These are phyloP conservation scores for Lontra canadensis DNA, from an alignment of 2,113 vertebrate genomes.

Conservation along the genomic window DNA sequence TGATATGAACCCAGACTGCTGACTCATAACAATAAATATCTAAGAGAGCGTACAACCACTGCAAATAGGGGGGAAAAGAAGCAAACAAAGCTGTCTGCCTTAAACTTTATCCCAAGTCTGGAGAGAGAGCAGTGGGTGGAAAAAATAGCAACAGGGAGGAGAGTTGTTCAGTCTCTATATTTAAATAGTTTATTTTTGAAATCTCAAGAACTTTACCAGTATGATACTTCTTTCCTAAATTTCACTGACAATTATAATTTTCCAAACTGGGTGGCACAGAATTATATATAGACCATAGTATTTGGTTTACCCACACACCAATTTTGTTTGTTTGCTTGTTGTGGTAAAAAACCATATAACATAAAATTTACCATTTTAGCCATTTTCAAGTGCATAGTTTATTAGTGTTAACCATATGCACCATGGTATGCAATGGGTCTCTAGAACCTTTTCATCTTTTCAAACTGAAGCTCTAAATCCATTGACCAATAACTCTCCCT, in stretches of 20 bases:
- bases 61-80: not conserved
- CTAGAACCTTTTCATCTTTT: not conserved
- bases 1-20: not conserved
- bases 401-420: not conserved
- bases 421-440: not conserved
- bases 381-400: not conserved
- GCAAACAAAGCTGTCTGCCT: not conserved
- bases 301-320: conserved; percentile 3
- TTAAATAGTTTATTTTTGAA: conserved; percentile 65
- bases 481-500: not conserved
- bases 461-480: not conserved
- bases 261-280: not conserved
- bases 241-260: conserved; percentile 49
- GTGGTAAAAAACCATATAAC: not conserved
- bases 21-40: not conserved
- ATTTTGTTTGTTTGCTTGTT: not conserved
- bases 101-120: not conserved
- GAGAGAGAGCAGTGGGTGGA: not conserved
- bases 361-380: not conserved
- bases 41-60: not conserved
- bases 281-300: not conserved
- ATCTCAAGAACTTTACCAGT: not conserved
- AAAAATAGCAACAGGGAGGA: not conserved
- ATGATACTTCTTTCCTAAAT: conserved; percentile 43
- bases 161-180: conserved; percentile 2